A percentile compares a stretch with the other conserved stretches of the same genome.
Evolutionary conservation across 2,797 vertebrate species (phyloP).

Genomic region (Geotria australis): DNA sequence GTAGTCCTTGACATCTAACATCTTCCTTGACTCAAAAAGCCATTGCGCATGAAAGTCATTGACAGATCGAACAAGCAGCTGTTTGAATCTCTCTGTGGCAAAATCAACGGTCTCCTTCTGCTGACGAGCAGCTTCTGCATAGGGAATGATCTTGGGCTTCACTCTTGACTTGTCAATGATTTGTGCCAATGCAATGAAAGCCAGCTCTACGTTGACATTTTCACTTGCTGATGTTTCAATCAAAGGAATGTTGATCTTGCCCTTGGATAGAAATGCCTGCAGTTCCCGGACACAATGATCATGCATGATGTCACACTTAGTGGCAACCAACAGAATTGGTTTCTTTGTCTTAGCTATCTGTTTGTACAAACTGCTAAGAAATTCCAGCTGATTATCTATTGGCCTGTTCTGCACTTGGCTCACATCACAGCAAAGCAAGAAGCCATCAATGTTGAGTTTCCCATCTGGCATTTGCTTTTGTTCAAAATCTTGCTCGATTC

Average conservation of each 20-base stretch:
- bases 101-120: slow-evolving; percentile 38
- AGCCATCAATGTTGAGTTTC: neutral
- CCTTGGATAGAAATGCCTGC: neutral
- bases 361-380: neutral
- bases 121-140: neutral
- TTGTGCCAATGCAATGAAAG: neutral
- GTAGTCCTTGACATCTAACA: slow-evolving; percentile 73
- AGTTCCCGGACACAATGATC: neutral
- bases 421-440: neutral
- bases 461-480: neutral
- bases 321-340: neutral
- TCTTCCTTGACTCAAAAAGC: slow-evolving; percentile 58
- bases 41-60: slow-evolving; percentile 84
- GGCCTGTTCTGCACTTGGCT: neutral
- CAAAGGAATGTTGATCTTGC: neutral
- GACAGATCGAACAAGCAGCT: slow-evolving; percentile 50
- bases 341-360: neutral
- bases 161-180: neutral
- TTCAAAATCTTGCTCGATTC: neutral
- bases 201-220: neutral
- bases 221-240: neutral
- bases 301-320: neutral
- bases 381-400: neutral
- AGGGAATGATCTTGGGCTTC: neutral
- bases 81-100: slow-evolving; percentile 66